A percentile compares a stretch with the other conserved stretches of the same genome.
These are phyloP conservation scores for Drosophila eohydei DNA, from an alignment of 2,888 invertebrate species.

Conservation along the genomic window DNA sequence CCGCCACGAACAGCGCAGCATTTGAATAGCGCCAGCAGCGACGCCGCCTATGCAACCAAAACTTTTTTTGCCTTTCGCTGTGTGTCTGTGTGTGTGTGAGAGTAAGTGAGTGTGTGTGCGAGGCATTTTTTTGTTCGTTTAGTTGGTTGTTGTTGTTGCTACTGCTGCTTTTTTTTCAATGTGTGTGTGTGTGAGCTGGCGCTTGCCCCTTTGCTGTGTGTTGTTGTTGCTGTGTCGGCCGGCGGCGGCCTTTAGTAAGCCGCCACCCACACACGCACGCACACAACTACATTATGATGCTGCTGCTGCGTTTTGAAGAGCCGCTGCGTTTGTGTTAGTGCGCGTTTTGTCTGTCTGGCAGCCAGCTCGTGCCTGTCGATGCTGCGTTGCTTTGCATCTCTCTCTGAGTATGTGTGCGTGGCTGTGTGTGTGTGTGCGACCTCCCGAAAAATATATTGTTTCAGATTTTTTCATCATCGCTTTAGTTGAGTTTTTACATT, in stretches of 20 bases:
- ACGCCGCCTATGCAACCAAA: conserved; percentile 79
- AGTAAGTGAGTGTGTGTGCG: conserved; percentile 42
- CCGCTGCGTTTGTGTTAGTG: conserved; percentile 66
- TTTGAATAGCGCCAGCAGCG: conserved; percentile 78
- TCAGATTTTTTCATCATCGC: conserved; percentile 85
- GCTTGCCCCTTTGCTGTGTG: conserved; percentile 50
- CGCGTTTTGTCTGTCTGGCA: conserved; percentile 78
- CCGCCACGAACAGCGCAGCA: conserved; percentile 57
- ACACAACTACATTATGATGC: conserved; percentile 45
- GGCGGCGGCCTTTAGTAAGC: conserved; percentile 79
- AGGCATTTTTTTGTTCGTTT: conserved; percentile 68
- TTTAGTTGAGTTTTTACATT: conserved; percentile 86
- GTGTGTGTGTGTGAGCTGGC: conserved; percentile 45
- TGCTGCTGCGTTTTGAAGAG: conserved; percentile 75
- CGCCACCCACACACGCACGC: conserved; percentile 52
- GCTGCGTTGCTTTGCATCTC: conserved; percentile 69
- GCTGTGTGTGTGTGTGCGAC: conserved; percentile 70
- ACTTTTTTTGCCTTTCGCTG: conserved; percentile 49
- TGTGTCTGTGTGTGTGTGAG: conserved; percentile 14
- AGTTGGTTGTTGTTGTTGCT: conserved; percentile 61
- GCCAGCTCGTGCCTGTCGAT: conserved; percentile 71
- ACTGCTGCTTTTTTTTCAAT: conserved; percentile 52
- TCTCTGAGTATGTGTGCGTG: conserved; percentile 41
- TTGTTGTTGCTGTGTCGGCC: conserved; percentile 65
- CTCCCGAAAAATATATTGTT: conserved; percentile 85